Percentiles rank a stretch among this genome's conserved stretches.
Conservation (phyloP, 2,797 vertebrate genomes). For the Pogonophryne albipinna region DNA sequence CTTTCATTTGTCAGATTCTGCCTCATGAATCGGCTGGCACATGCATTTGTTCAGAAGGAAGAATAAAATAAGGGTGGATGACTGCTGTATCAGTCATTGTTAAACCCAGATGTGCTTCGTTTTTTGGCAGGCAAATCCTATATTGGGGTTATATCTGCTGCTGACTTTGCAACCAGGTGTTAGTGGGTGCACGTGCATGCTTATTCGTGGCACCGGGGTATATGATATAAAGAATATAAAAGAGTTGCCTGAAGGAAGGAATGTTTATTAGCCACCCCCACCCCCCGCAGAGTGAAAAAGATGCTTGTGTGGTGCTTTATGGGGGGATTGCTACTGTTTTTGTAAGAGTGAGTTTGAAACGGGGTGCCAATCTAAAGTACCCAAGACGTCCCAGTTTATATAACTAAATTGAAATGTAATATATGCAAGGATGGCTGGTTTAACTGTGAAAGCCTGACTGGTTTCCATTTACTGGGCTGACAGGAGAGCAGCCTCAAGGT, state of each 20-base stretch:
- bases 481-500: slow-evolving; percentile 47
- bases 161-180: slow-evolving; percentile 67
- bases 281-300: slow-evolving; percentile 39
- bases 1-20: slow-evolving; percentile 27
- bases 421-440: slow-evolving; percentile 54
- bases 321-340: slow-evolving; percentile 28
- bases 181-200: not conserved
- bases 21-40: slow-evolving; percentile 19
- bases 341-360: slow-evolving; percentile 29
- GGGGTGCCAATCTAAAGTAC: slow-evolving; percentile 36
- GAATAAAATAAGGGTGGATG: slow-evolving; percentile 51
- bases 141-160: slow-evolving; percentile 65
- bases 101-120: slow-evolving; percentile 53
- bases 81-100: slow-evolving; percentile 59
- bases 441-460: slow-evolving; percentile 68
- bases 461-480: slow-evolving; percentile 66
- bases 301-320: slow-evolving; percentile 40
- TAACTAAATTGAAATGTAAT: slow-evolving; percentile 72
- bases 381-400: slow-evolving; percentile 61
- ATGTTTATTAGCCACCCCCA: slow-evolving; percentile 70
- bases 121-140: slow-evolving; percentile 56
- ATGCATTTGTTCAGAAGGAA: slow-evolving; percentile 26
- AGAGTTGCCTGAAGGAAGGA: slow-evolving; percentile 58
- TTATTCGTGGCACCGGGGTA: slow-evolving; percentile 45
- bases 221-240: slow-evolving; percentile 66